Conservation (phyloP, 2,888 invertebrate genomes). For the Exocentrus adspersus region DNA sequence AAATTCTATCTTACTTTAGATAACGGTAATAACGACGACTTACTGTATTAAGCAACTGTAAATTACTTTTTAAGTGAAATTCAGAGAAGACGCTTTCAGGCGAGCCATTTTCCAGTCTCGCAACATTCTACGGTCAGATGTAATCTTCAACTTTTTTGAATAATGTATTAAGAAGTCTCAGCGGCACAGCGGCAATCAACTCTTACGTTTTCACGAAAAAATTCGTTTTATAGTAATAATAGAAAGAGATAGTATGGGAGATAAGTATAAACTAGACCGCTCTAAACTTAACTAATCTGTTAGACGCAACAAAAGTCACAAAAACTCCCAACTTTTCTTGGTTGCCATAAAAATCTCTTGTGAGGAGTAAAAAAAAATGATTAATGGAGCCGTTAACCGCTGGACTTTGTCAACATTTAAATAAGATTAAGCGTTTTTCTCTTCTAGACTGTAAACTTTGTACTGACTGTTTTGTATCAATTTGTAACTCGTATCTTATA, state of each 20-base stretch:
- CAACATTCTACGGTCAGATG: constrained; percentile 18
- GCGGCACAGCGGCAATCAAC: too few relatives aligned
- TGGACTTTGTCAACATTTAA: constrained; percentile 25
- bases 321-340: too few relatives aligned
- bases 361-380: not conserved
- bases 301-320: too few relatives aligned
- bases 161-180: constrained; percentile 19
- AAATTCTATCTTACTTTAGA: too few relatives aligned
- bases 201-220: too few relatives aligned
- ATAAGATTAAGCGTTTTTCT: constrained; percentile 24
- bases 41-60: constrained; percentile 24
- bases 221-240: too few relatives aligned
- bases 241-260: too few relatives aligned
- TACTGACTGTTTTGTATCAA: constrained; percentile 38
- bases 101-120: constrained; percentile 17
- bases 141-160: constrained; percentile 23
- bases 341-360: too few relatives aligned
- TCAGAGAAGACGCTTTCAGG: constrained; percentile 35
- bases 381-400: constrained; percentile 2
- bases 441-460: constrained; percentile 35
- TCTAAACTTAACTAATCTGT: too few relatives aligned
- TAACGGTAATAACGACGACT: constrained; percentile 19
- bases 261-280: too few relatives aligned
- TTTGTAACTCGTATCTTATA: constrained; percentile 27
- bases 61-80: constrained; percentile 21